Evolutionary conservation across 2,888 invertebrate genomes (phyloP), one percentile per base, ranked within the genome.

Genomic region (Hirtodrosophila cameraria): DNA sequence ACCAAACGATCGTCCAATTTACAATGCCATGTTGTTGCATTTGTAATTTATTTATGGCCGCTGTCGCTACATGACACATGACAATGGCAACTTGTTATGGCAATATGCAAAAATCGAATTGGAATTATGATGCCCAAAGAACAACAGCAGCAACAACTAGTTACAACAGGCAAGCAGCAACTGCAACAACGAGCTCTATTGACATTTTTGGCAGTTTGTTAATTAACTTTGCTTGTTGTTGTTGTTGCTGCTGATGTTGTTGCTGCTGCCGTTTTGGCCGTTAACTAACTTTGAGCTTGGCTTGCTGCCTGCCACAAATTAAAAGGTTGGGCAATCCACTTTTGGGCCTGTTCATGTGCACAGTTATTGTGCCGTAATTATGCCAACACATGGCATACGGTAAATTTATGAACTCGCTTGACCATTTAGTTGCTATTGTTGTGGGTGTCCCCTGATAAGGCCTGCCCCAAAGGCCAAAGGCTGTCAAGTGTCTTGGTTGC

Each of bases 151-250:
- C 50, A 58, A 35, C 61, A 52, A 46, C 55, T n/a, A n/a, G n/a
- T n/a, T 28, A 28, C 52, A 64, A 20, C 63, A 35, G 39, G 42
- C 46, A 36, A n/a, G 45, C 46, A 38, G 52, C 54, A 46, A 52
- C 45, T 35, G 42, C 52, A 46, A 48, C 63, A 64, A 53, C 65
- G 63, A 62, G 62, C 60, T 67, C 46, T 67, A 80, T 82, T 85
- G 86, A 86, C 82, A 82, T 87, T 89, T 88, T 89, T 88, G 89
- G 88, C 89, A 88, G 87, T 88, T 88, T 78, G 89, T 89, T 89
- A 89, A 89, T 89, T 89, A 89, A 89, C 89, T 88, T 88, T 84
- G 69, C 63, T 57, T 67, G 79, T 73, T 75, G 77, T 74, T 70
- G 69, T 33, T 53, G 63, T 15, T 54, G 65, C 25, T 67, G 42